Conservation (phyloP, 1,140 invertebrate species). For the Tigriopus japonicus region DNA sequence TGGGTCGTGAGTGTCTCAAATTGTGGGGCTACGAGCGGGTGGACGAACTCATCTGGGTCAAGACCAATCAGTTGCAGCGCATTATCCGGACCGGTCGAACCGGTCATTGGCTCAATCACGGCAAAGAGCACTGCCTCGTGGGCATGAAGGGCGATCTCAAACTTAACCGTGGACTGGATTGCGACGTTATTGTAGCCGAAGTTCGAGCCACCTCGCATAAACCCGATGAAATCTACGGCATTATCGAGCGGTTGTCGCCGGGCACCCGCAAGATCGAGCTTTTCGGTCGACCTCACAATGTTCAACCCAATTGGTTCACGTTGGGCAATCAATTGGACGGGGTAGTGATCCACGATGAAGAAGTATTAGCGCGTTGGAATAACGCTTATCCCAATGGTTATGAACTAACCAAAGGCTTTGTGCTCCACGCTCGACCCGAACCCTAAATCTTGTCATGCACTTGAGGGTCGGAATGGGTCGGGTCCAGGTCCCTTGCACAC, state of each 20-base stretch:
- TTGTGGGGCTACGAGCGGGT: constrained; percentile 89
- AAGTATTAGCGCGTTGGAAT: constrained; percentile 68
- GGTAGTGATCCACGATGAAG: constrained; percentile 78
- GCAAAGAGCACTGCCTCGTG: constrained; percentile 93
- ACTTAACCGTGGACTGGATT: constrained; percentile 81
- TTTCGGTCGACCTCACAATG: constrained; percentile 90
- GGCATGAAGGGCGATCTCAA: constrained; percentile 90
- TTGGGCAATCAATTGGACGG: constrained; percentile 86
- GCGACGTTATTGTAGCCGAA: constrained; percentile 95
- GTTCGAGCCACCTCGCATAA: constrained; percentile 93
- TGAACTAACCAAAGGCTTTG: constrained; percentile 1
- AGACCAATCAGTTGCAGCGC: constrained; percentile 90
- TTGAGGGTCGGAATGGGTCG: too few species aligned
- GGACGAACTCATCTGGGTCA: constrained; percentile 97
- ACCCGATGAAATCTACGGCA: constrained; percentile 90
- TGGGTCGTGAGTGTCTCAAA: constrained; percentile 76
- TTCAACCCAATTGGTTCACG: constrained; percentile 96
- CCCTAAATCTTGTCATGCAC: too few species aligned
- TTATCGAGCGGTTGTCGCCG: constrained; percentile 38
- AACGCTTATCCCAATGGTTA: constrained; percentile 75
- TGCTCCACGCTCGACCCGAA: constrained; percentile 2
- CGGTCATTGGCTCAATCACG: constrained; percentile 96
- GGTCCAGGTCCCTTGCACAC: too few species aligned
- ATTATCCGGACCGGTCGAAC: constrained; percentile 91
- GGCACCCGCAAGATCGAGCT: constrained; percentile 93